phyloP scores from a whole-genome alignment of 2,113 vertebrate genomes.

The Odobenus rosmarus region DNA sequence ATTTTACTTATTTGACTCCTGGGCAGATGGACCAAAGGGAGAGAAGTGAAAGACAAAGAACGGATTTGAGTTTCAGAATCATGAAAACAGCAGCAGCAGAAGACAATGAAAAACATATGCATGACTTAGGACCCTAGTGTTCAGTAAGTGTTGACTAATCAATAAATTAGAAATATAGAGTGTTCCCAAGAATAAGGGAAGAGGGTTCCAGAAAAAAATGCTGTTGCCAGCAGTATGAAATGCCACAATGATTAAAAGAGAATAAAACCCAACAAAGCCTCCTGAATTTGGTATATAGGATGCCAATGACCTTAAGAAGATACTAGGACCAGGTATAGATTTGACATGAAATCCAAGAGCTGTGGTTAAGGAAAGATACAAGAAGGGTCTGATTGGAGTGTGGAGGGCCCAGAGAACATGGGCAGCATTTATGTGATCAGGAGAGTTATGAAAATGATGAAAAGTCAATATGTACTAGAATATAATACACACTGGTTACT shows the following conservation, averaged over 20 bases:
- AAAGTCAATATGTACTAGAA: background rate
- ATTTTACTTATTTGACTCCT: background rate
- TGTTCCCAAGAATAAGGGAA: background rate
- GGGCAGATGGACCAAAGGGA: background rate
- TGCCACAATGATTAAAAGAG: background rate
- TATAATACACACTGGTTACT: background rate
- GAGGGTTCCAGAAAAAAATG: background rate
- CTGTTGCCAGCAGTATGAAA: background rate
- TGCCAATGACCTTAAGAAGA: background rate
- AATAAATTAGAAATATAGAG: background rate
- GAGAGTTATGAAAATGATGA: conserved; percentile 5
- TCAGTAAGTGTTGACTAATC: conserved; percentile 8
- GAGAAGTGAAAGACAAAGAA: background rate
- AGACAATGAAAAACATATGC: background rate
- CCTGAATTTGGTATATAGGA: background rate
- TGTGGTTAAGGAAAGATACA: background rate
- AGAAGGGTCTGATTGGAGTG: background rate
- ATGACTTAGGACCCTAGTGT: background rate
- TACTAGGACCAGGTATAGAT: background rate
- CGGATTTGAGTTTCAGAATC: background rate
- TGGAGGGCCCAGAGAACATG: background rate
- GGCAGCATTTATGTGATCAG: background rate
- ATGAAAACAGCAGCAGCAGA: background rate
- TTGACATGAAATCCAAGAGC: background rate
- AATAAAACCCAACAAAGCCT: background rate